Conservation (phyloP, 2,113 vertebrate genomes). For the Sinocyclocheilus maitianheensis region DNA sequence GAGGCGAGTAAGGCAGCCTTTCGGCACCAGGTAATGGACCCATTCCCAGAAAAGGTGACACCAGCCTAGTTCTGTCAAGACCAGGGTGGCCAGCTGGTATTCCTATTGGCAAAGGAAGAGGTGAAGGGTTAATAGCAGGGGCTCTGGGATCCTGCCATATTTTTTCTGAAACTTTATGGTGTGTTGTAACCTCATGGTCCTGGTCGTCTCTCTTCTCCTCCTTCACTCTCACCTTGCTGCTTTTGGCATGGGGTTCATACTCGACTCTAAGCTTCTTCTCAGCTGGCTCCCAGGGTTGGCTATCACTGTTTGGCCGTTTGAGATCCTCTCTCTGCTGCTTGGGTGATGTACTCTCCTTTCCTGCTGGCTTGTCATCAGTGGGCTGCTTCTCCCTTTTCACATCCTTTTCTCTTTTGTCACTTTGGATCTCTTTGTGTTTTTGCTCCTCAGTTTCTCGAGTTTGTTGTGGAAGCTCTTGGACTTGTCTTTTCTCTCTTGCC, state of each 20-base stretch:
- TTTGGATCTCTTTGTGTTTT: constrained; percentile 41
- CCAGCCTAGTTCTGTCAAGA: constrained; percentile 83
- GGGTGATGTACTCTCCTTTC: constrained; percentile 74
- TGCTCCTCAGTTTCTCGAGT: constrained; percentile 41
- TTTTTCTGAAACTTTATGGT: constrained; percentile 47
- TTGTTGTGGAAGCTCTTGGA: constrained; percentile 19
- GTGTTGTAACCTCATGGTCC: constrained; percentile 73
- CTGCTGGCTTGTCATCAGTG: constrained; percentile 75
- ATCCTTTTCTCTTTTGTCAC: constrained; percentile 44
- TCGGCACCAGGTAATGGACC: constrained; percentile 78
- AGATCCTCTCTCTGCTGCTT: constrained; percentile 64
- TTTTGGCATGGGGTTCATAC: constrained; percentile 59
- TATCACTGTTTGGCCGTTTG: constrained; percentile 72
- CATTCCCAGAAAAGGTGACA: constrained; percentile 79
- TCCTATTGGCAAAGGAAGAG: constrained; percentile 46
- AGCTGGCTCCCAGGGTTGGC: constrained; percentile 70
- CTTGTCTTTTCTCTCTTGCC: constrained; percentile 30
- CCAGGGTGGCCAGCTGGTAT: constrained; percentile 35
- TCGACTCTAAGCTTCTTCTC: constrained; percentile 76
- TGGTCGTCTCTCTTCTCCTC: constrained; percentile 81
- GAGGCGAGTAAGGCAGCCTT: constrained; percentile 77
- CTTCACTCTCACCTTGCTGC: constrained; percentile 71
- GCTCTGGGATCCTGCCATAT: constrained; percentile 70
- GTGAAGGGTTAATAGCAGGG: constrained; percentile 65
- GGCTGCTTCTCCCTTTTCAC: constrained; percentile 28